Conservation (phyloP, 2,113 vertebrate genomes). For the Alaudala cheleensis region DNA sequence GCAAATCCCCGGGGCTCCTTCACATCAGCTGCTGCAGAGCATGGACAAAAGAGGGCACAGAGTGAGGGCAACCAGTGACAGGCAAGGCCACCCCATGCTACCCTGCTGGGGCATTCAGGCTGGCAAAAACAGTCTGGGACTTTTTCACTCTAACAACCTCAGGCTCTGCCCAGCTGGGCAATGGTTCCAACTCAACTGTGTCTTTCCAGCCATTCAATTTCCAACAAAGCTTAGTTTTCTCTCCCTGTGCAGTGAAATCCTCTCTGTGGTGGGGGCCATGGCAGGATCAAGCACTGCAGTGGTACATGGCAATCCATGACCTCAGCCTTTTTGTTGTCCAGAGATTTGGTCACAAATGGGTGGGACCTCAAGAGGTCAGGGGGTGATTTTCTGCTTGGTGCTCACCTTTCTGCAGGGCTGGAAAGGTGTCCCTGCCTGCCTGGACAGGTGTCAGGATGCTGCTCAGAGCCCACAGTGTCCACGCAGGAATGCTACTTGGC, state of each 20-base stretch:
- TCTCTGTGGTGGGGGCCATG: rapidly evolving
- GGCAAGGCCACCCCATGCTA: rapidly evolving
- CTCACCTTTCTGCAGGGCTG: not conserved
- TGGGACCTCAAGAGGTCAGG: not conserved
- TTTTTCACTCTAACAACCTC: not conserved
- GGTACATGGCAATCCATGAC: rapidly evolving
- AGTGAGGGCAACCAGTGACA: rapidly evolving
- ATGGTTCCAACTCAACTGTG: not conserved
- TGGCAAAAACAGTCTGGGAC: not conserved
- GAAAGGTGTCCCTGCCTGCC: not conserved
- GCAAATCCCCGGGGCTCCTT: not conserved
- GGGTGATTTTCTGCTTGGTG: not conserved
- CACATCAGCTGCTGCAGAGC: not conserved
- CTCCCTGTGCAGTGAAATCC: not conserved
- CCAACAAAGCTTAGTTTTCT: not conserved
- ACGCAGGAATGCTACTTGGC: rapidly evolving
- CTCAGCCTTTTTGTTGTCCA: not conserved
- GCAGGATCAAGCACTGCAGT: not conserved
- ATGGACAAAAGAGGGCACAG: not conserved
- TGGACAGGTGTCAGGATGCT: not conserved
- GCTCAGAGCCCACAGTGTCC: not conserved
- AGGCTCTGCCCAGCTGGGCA: not conserved
- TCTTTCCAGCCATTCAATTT: not conserved
- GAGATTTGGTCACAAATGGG: not conserved
- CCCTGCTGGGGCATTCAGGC: not conserved